Conservation (phyloP, 2,113 vertebrate genomes). For the Mola mola region DNA sequence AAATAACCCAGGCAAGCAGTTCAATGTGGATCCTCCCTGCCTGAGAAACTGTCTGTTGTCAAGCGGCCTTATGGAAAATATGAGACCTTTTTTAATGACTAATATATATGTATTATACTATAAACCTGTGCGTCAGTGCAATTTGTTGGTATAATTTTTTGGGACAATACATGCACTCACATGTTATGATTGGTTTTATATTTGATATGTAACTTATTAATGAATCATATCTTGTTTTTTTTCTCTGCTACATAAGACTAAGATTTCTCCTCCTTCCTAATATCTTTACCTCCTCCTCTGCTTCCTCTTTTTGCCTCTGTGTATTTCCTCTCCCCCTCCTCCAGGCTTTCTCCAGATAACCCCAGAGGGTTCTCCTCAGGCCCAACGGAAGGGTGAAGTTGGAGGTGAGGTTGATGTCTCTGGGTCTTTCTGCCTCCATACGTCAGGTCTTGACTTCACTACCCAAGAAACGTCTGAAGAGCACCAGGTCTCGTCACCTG, state of each 20-base stretch:
- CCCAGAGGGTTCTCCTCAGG: constrained; percentile 75
- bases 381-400: constrained; percentile 66
- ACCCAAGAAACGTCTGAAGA: constrained; percentile 67
- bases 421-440: constrained; percentile 79
- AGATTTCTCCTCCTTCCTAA: constrained; percentile 45
- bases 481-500: constrained; percentile 52
- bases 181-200: no score
- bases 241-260: constrained; percentile 55
- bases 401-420: constrained; percentile 66
- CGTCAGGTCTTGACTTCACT: constrained; percentile 81
- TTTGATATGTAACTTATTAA: no score
- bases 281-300: constrained; percentile 13
- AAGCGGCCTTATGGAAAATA: no score
- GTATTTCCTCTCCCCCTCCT: constrained; percentile 2
- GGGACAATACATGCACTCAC: no score
- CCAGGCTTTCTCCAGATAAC: constrained; percentile 77
- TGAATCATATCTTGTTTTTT: constrained; percentile 41
- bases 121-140: no score
- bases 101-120: no score
- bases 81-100: no score
- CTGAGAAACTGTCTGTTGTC: no score
- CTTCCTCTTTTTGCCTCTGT: background rate
- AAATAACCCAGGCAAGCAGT: no score
- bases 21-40: no score
- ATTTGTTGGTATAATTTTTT: no score